Evolutionary conservation across 2,888 invertebrate species (phyloP), one percentile per base, ranked within the genome.

Genomic region (Notodonta dromedarius): DNA sequence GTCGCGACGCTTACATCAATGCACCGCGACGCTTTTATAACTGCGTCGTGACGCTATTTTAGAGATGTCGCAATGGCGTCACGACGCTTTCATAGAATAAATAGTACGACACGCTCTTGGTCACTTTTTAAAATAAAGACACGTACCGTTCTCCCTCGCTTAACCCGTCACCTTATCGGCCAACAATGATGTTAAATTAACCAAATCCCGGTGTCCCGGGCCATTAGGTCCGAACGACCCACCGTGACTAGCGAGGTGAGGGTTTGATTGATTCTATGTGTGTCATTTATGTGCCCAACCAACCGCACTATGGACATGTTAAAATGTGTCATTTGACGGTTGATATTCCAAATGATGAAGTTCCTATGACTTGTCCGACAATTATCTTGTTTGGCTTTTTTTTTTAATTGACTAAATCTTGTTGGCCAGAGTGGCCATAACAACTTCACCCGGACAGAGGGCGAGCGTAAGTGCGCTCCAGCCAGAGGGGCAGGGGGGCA

Each of bases 161-260:
- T 74, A 74, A 76, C 74, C 72, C 78, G 76, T 79, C 83, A 79
- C 83, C 76, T 80, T 64, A 39, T 69, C 68, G 63, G 72, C 71
- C 75, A 80, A 85, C 83, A 83, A 77, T 79, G 79, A 80, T 81
- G 87, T 86, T 84, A 81, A 85, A 87, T 87, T 83, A 86, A 84
- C 86, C 86, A 82, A 83, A 83, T 83, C 83, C 78, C 70, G 80
- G 76, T 75, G 83, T 79, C 78, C 80, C 71, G 87, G 86, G 79
- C 83, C 88, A 89, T 89, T 89, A 87, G 82, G 68, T 70, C 56
- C 64, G 66, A 65, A 69, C 66, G 64, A 71, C 70, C 72, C 65
- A 61, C 65, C 57, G 57, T 56, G 56, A 52, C 63, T 11, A 16
- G 35, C 56, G 77, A 85, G 84, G 88, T 86, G 87, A 77, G 70